Conservation (phyloP, 2,797 vertebrate species). For the Taeniopygia guttata region DNA sequence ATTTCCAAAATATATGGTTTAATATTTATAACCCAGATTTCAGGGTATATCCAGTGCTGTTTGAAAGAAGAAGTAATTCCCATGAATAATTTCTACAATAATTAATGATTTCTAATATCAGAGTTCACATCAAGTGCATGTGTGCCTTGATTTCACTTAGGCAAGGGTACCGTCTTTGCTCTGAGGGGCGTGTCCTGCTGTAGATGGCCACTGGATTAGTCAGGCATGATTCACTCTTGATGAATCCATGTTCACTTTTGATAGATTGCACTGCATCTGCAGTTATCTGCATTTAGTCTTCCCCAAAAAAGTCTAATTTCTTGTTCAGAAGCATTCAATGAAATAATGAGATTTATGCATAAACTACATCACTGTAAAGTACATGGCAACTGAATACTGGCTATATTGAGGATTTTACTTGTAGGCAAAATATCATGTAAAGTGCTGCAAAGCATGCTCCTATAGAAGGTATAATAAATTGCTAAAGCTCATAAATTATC, state of each 20-base stretch:
- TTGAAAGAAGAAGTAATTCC: not conserved
- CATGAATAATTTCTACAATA: not conserved
- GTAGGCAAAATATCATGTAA: not conserved
- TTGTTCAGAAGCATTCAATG: not conserved
- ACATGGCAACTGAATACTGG: not conserved
- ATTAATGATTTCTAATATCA: not conserved
- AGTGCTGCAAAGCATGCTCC: not conserved
- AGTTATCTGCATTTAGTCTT: not conserved
- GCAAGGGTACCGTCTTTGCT: accelerated
- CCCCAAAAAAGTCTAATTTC: not conserved
- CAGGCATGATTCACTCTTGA: not conserved
- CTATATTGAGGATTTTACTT: not conserved
- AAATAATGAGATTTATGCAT: not conserved
- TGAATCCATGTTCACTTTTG: not conserved
- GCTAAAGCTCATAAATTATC: not conserved
- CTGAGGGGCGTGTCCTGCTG: accelerated
- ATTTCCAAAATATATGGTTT: not conserved
- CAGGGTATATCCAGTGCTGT: not conserved
- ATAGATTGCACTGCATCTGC: not conserved
- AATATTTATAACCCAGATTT: not conserved
- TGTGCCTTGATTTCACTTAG: not conserved
- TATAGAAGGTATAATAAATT: not conserved
- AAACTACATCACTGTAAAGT: not conserved
- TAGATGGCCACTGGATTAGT: not conserved
- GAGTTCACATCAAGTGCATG: not conserved